phyloP scores from a whole-genome alignment of 2,797 vertebrate genomes.

The Hafferia zeledoni region DNA sequence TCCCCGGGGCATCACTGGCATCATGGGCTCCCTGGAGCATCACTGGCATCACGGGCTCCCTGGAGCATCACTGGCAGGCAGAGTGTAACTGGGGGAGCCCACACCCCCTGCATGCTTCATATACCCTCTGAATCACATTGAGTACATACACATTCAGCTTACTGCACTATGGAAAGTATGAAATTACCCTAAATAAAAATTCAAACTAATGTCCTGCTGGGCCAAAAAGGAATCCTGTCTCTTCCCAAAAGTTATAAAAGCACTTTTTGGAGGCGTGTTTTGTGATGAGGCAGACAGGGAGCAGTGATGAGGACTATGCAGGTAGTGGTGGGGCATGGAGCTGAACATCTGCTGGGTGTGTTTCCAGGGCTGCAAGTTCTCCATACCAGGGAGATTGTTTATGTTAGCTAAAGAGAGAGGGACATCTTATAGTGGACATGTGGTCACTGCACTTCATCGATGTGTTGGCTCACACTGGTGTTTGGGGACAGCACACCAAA shows the following conservation, averaged over 20 bases:
- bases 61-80: neutral
- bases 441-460: neutral
- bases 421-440: neutral
- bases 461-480: neutral
- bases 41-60: neutral
- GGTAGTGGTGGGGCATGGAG: neutral
- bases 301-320: neutral
- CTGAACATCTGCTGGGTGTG: neutral
- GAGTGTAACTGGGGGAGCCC: neutral
- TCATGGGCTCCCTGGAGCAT: neutral
- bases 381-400: neutral
- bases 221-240: neutral
- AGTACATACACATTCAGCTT: neutral
- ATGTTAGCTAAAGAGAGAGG: neutral
- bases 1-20: neutral
- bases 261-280: neutral
- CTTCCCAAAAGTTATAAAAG: neutral
- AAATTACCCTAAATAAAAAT: neutral
- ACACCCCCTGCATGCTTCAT: accelerated
- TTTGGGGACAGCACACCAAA: neutral
- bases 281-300: neutral
- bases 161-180: accelerated
- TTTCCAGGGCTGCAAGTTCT: neutral
- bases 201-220: neutral
- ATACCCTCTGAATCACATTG: accelerated